Conservation (phyloP, 2,797 vertebrate genomes). For the Gephyroberyx darwinii region DNA sequence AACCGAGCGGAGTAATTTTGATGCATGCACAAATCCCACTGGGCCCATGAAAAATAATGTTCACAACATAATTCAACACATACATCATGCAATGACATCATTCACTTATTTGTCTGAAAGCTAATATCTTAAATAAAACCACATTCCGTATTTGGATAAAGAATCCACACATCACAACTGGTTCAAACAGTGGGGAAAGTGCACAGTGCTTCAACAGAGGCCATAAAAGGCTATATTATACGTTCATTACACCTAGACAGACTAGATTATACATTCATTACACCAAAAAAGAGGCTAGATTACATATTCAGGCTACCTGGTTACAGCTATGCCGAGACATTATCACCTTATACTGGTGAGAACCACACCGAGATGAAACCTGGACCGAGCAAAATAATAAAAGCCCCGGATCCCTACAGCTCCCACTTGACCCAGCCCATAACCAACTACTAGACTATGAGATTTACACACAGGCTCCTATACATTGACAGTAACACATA, state of each 20-base stretch:
- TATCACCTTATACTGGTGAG: slow-evolving; percentile 37
- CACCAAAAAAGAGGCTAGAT: slow-evolving; percentile 26
- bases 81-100: slow-evolving; percentile 39
- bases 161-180: slow-evolving; percentile 2
- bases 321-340: slow-evolving; percentile 31
- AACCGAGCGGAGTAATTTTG: slow-evolving; percentile 1
- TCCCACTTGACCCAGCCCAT: slow-evolving; percentile 23
- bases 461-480: slow-evolving; percentile 39
- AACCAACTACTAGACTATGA: not conserved
- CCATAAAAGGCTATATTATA: not conserved
- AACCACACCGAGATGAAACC: slow-evolving; percentile 36
- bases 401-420: slow-evolving; percentile 46
- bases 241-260: not conserved
- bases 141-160: slow-evolving; percentile 46
- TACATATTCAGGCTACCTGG: slow-evolving; percentile 50
- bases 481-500: slow-evolving; percentile 13
- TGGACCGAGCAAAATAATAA: slow-evolving; percentile 35
- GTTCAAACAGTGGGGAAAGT: not conserved
- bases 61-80: slow-evolving; percentile 24
- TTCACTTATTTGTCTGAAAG: slow-evolving; percentile 16
- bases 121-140: slow-evolving; percentile 34
- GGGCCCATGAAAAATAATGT: slow-evolving; percentile 17
- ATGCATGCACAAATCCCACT: slow-evolving; percentile 22
- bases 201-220: not conserved
- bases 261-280: slow-evolving; percentile 11